Conservation (phyloP, 2,113 vertebrate genomes). For the Boulengerochromis microlepis region DNA sequence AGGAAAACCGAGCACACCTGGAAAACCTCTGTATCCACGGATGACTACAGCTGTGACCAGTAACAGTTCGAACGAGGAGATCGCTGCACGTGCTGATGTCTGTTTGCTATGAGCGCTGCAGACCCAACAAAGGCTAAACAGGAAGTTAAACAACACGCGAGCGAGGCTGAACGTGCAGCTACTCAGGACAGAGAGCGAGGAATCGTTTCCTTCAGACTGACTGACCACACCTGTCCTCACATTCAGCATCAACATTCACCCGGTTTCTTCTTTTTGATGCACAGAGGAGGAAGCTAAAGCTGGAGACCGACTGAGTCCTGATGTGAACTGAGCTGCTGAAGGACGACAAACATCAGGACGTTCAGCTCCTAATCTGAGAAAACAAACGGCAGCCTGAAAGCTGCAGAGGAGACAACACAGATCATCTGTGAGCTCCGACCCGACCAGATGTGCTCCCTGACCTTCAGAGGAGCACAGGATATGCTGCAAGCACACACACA, state of each 20-base stretch:
- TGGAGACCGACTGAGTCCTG: background rate
- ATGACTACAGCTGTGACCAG: background rate
- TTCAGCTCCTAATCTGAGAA: background rate
- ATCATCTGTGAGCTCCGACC: background rate
- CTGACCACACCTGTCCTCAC: background rate
- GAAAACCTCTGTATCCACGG: background rate
- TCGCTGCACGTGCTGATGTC: background rate
- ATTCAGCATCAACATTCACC: fast-evolving
- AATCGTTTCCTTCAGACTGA: background rate
- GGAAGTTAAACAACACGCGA: background rate
- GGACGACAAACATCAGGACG: background rate
- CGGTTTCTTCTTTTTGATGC: background rate
- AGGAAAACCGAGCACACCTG: background rate
- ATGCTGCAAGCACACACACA: background rate
- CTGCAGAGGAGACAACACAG: background rate
- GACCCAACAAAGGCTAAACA: background rate
- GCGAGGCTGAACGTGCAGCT: background rate
- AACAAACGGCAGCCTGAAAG: background rate
- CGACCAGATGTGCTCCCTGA: background rate
- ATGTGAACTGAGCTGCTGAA: background rate
- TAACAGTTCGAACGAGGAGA: fast-evolving
- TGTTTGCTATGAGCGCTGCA: background rate
- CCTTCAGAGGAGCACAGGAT: background rate
- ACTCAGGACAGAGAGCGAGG: background rate
- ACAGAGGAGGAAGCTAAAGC: background rate